phyloP scores from a whole-genome alignment of 1,140 invertebrate species.

The Rhyacophila brunnea region DNA sequence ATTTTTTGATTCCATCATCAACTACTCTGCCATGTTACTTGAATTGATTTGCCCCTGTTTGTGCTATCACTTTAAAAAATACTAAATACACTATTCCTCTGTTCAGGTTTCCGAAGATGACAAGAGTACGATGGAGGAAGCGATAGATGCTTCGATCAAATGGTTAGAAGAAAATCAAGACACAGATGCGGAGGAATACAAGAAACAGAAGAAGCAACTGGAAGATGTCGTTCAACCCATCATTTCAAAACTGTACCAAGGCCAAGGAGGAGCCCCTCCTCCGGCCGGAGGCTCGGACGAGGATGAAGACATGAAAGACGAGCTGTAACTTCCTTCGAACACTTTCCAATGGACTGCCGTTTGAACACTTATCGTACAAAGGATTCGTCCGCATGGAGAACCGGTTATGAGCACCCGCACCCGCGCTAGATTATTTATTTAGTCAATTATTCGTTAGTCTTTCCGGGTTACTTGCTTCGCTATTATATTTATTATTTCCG shows the following conservation, averaged over 20 bases:
- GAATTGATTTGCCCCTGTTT: too few species aligned
- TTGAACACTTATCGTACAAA: not conserved
- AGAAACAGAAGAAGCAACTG: constrained; percentile 96
- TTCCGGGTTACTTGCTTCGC: not conserved
- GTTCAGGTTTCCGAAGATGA: constrained; percentile 76
- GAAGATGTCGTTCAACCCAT: constrained; percentile 96
- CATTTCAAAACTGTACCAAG: constrained; percentile 95
- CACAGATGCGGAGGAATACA: constrained; percentile 90
- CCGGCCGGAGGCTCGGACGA: constrained; percentile 65
- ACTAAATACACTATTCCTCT: too few species aligned
- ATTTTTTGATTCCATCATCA: too few species aligned
- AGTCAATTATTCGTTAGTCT: not conserved
- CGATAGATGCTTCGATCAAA: constrained; percentile 95
- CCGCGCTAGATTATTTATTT: not conserved
- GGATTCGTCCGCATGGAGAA: not conserved
- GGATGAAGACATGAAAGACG: constrained; percentile 81
- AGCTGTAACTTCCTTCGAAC: constrained; percentile 64
- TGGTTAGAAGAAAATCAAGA: constrained; percentile 97
- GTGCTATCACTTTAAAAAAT: too few species aligned
- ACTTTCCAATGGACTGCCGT: not conserved
- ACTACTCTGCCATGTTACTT: too few species aligned
- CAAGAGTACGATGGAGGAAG: constrained; percentile 93
- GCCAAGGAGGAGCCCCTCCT: constrained; percentile 72
- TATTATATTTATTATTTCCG: not conserved
- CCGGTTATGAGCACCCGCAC: not conserved